These are phyloP conservation scores for Antheraea assamensis DNA, from an alignment of 2,888 invertebrate genomes.

Conservation along the genomic window DNA sequence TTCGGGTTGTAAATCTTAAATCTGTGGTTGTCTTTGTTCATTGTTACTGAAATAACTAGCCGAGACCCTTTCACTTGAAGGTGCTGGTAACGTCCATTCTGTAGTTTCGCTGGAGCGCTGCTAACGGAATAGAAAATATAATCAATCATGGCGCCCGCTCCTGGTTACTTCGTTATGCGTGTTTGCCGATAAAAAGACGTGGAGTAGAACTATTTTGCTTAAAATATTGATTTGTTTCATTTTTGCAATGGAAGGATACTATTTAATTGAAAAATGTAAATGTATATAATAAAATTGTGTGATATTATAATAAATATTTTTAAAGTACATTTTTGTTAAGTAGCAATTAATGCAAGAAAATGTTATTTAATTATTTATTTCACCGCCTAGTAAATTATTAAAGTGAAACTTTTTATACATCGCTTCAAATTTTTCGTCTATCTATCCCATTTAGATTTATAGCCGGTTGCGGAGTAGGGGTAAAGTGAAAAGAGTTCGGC, in stretches of 20 bases:
- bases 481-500: no score
- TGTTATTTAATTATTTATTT: no score
- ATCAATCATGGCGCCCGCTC: slow-evolving; percentile 75
- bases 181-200: slow-evolving; percentile 56
- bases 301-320: no score
- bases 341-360: no score
- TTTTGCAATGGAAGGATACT: not conserved
- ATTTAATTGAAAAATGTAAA: no score
- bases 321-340: no score
- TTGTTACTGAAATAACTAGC: slow-evolving; percentile 23
- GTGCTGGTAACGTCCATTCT: slow-evolving; percentile 23
- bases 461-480: no score
- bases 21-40: slow-evolving; percentile 48
- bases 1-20: slow-evolving; percentile 57
- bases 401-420: no score
- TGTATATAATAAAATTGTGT: no score
- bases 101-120: slow-evolving; percentile 54
- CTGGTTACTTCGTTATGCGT: slow-evolving; percentile 67
- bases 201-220: slow-evolving; percentile 42
- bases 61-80: slow-evolving; percentile 20
- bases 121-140: slow-evolving; percentile 69
- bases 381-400: no score
- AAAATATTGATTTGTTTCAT: not conserved
- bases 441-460: no score
- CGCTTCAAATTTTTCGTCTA: no score